These are phyloP conservation scores for Malurus cyaneus DNA, from an alignment of 2,113 vertebrate species.

Conservation along the genomic window DNA sequence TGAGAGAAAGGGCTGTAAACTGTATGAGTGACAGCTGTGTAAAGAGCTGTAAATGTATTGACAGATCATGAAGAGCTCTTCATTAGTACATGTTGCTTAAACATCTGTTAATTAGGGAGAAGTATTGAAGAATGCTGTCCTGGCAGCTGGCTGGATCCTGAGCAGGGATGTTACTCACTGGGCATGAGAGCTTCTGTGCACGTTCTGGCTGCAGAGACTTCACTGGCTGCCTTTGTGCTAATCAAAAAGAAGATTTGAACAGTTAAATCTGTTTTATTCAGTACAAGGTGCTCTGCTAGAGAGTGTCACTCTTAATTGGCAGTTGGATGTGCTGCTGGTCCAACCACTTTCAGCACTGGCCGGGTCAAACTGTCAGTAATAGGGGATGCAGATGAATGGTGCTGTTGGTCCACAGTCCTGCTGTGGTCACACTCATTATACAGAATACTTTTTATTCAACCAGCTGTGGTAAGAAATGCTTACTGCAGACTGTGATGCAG, in stretches of 20 bases:
- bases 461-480: neutral
- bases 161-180: fast-evolving
- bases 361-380: neutral
- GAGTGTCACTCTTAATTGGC: neutral
- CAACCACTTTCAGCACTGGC: neutral
- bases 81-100: neutral
- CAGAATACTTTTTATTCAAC: neutral
- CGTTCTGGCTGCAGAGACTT: neutral
- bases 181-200: neutral
- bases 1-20: neutral
- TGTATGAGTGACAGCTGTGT: neutral
- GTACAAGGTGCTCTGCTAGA: neutral
- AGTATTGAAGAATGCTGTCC: neutral
- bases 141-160: neutral
- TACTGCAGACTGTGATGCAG: neutral
- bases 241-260: neutral
- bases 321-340: neutral
- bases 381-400: neutral
- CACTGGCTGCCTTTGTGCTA: neutral
- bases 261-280: neutral
- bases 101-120: neutral
- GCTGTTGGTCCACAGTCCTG: fast-evolving
- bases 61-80: neutral
- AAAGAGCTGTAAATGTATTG: neutral
- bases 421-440: fast-evolving